Conservation (phyloP, 2,113 vertebrate genomes). For the Azemiops feae region DNA sequence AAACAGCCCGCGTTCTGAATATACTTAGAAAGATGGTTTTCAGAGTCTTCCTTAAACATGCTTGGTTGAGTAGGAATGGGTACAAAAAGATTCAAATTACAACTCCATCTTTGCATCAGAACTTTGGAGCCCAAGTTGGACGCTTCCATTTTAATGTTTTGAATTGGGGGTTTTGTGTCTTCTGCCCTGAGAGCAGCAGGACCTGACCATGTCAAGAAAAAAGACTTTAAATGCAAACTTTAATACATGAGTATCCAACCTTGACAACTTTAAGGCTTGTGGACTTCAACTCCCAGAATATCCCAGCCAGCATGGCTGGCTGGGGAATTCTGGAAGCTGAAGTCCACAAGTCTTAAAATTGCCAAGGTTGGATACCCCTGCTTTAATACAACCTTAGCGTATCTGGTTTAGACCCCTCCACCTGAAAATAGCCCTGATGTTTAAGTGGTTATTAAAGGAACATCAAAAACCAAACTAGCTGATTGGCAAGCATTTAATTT, state of each 20-base stretch:
- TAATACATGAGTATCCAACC: neutral
- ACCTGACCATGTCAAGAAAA: neutral
- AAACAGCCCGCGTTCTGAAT: constrained; percentile 39
- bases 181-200: neutral
- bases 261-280: neutral
- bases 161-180: neutral
- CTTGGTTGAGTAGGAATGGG: neutral
- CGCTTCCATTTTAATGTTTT: neutral
- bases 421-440: neutral
- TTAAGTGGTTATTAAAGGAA: neutral
- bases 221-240: no score
- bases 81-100: neutral
- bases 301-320: no score
- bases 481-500: neutral
- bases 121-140: neutral
- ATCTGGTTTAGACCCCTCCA: neutral
- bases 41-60: neutral
- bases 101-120: neutral
- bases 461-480: neutral
- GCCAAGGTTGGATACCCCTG: no score
- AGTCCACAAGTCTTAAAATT: neutral
- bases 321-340: neutral
- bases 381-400: neutral
- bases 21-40: neutral
- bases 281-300: neutral